Base-by-base conservation (phyloP, 2,113 vertebrate genomes). In the Cepphus grylle region DNA sequence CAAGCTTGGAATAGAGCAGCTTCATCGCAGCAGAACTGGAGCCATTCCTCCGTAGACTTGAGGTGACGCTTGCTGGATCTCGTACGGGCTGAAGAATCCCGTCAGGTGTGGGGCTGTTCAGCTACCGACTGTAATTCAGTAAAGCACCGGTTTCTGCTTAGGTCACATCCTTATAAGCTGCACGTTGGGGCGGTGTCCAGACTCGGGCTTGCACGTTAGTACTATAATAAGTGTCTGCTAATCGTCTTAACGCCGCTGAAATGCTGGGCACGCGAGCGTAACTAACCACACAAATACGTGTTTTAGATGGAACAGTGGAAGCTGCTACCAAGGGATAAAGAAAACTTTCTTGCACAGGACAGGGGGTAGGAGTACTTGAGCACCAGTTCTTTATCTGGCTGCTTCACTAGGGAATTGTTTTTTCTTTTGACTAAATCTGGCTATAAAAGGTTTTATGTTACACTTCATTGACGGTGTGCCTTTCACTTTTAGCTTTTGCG, bases 31-130 rank as follows among this genome's bases (percentile, higher is more conserved):
- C n/a, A 53, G 29, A 11, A 81, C 15, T 12, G 13, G 38, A 85
- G 69, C 47, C 32, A 1, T 40, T 62, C 59, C 32, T 80, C 52
- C 2, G 0, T 0, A 2, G 23, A 11, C 15, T 18, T 29, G 6
- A 3, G 9, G 27, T 29, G 19, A 12, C 8, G 1, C 19, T 30
- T 47, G 25, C 27, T 20, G 19, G 42, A 19, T 81, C 8, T 59
- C 16, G 15, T 5, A 20, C 1, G 23, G 61, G 52, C 81, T 62
- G 78, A 72, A 15, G 9, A 5, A 11, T 23, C 40, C 12, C 6
- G 11, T 13, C 6, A 10, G 25, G 19, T 12, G 25, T 15, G 21
- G 5, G 55, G 42, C n/a, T 34, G 13, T 11, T 30, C 5, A 11
- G 50, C 72, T 58, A 0, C 43, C 15, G 32, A 0, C 43, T 18